Conservation (phyloP, 2,888 invertebrate species). For the Ellobium chinense region DNA sequence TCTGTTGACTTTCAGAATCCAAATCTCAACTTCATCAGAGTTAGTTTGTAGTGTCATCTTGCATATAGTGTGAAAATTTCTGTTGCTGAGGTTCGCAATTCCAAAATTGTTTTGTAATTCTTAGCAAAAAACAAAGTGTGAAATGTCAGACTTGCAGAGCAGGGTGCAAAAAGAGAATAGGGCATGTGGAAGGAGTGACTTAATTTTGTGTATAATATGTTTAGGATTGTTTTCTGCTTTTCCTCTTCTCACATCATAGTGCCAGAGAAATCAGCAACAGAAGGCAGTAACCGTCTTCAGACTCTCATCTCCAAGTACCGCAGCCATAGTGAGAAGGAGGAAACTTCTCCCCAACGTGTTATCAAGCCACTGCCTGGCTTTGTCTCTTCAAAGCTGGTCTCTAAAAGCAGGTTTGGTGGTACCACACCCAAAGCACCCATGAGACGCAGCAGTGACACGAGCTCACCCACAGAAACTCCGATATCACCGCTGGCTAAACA, state of each 20-base stretch:
- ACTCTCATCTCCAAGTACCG: constrained; percentile 71
- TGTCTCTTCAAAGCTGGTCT: constrained; percentile 20
- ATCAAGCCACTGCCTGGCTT: constrained; percentile 22
- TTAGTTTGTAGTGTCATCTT: too few relatives aligned
- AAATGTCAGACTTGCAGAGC: too few relatives aligned
- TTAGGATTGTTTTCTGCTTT: background rate
- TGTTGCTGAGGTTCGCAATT: too few relatives aligned
- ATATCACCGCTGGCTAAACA: background rate
- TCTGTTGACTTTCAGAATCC: too few relatives aligned
- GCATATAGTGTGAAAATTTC: too few relatives aligned
- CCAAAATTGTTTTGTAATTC: too few relatives aligned
- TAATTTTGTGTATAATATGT: background rate
- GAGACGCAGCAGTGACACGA: background rate
- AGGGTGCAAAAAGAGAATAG: too few relatives aligned
- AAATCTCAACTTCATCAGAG: too few relatives aligned
- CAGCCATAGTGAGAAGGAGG: constrained; percentile 57
- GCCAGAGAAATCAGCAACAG: constrained; percentile 38
- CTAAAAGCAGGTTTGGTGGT: constrained; percentile 12
- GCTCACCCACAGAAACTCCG: background rate
- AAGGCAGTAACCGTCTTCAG: constrained; percentile 65
- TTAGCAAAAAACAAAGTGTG: too few relatives aligned
- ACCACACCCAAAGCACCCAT: constrained; percentile 1
- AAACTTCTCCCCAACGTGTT: background rate
- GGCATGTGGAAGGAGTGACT: too few relatives aligned
- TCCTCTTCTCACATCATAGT: constrained; percentile 10